Conservation (phyloP, 2,888 invertebrate species). For the Mayetiola destructor region DNA sequence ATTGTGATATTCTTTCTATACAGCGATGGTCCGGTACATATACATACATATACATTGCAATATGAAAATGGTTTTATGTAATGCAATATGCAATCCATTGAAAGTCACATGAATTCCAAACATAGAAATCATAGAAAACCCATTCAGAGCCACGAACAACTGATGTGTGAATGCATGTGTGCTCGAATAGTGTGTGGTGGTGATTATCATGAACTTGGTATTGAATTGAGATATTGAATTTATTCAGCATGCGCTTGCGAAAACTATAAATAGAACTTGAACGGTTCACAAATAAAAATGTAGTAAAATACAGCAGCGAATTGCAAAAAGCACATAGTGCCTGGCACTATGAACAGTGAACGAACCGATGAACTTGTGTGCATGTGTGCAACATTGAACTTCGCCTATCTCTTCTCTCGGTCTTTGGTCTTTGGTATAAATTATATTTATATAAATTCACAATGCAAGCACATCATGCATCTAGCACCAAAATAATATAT, state of each 20-base stretch:
- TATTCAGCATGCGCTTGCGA: neutral
- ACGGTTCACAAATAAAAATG: neutral
- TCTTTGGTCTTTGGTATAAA: neutral
- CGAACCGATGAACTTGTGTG: neutral
- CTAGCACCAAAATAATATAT: too few relatives aligned
- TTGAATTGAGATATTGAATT: neutral
- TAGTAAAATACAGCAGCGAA: slow-evolving; percentile 1
- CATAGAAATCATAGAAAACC: too few relatives aligned
- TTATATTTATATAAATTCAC: too few relatives aligned
- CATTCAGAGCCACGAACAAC: too few relatives aligned
- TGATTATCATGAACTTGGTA: slow-evolving; percentile 10
- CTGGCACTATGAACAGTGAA: neutral
- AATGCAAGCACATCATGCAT: too few relatives aligned
- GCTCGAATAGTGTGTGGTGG: neutral
- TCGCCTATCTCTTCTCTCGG: neutral
- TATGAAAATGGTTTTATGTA: too few relatives aligned
- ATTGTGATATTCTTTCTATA: too few relatives aligned
- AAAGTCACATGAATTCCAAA: too few relatives aligned
- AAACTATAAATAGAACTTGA: slow-evolving; percentile 12
- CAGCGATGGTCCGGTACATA: too few relatives aligned
- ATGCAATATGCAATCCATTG: too few relatives aligned
- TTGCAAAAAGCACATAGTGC: neutral
- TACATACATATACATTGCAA: too few relatives aligned
- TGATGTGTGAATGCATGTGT: too few relatives aligned
- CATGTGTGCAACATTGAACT: neutral